Evolutionary conservation across 2,113 vertebrate species (phyloP), one percentile per base, ranked within the genome.

Genomic region (Dascyllus trimaculatus): DNA sequence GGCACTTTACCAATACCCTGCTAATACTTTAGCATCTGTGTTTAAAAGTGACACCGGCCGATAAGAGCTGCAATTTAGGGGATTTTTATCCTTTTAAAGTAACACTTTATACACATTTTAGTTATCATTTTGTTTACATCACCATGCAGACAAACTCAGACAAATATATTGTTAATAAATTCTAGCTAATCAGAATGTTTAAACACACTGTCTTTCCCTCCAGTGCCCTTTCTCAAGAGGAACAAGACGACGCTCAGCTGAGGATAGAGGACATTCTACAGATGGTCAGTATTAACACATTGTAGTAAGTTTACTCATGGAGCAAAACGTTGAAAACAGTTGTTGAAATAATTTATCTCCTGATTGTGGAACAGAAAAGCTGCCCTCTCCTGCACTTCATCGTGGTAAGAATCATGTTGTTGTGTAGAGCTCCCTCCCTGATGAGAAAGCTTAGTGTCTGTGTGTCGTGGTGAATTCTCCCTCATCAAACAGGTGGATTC

Each of bases 181-280:
- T 10, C 32, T 35, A 35, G 32, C 1, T 8, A 35, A 35, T 35
- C 32, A 10, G 9, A 35, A 35, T 35, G 13, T 14, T 13, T 43
- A 15, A 14, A 14, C 4, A 15, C 14, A 3, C 3, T 43, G 2
- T 43, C 13, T 43, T 43, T 4, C 48, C 9, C 35, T 3, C 17
- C 88, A 99, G 98, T 89, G 96, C 95, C 38, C 95, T 99, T 93
- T 97, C 96, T 86, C 97, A 96, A 86, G 98, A 99, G 65, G 98
- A 99, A 84, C 96, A 96, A 75, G 97, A 99, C 67, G 97, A 99
- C 71, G 88, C 93, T 18, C 97, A 98, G 78, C 91, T 99, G 61
- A 97, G 95, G 92, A 95, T 98, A 66, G 97, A 98, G 74, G 97
- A 97, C 75, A 96, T 99, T 4, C 88, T 96, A 75, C 96, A 97